phyloP scores from a whole-genome alignment of 2,113 vertebrate species.

The Phalacrocorax carbo region DNA sequence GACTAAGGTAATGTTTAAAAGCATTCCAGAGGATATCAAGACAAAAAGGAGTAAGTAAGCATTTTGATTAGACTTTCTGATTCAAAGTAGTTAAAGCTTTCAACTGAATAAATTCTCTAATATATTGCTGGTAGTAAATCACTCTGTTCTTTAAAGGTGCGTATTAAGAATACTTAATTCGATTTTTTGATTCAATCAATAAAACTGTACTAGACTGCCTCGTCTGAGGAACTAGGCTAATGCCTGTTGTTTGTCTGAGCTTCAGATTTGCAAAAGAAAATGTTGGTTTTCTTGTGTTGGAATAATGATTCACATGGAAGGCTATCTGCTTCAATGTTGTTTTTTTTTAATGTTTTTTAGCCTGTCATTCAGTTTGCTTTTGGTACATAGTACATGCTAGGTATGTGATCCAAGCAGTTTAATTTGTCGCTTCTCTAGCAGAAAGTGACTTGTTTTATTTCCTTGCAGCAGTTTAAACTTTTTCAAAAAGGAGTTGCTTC shows the following conservation, averaged over 20 bases:
- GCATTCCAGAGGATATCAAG: background rate
- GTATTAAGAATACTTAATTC: background rate
- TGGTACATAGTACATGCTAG: background rate
- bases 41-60: background rate
- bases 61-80: constrained; percentile 24
- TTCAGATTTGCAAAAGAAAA: background rate
- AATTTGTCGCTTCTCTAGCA: background rate
- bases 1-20: background rate
- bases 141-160: background rate
- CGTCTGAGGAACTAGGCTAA: background rate
- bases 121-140: background rate
- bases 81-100: constrained; percentile 22
- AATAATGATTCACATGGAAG: background rate
- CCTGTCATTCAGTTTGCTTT: background rate
- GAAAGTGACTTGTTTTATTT: background rate
- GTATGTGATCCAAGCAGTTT: background rate
- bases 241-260: background rate
- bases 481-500: background rate
- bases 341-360: background rate
- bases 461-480: background rate
- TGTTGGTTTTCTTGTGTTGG: background rate
- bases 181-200: background rate
- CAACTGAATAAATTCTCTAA: background rate
- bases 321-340: background rate
- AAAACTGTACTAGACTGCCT: background rate